phyloP scores from a whole-genome alignment of 2,888 invertebrate genomes.

The Mesorhabditis spiculigera region DNA sequence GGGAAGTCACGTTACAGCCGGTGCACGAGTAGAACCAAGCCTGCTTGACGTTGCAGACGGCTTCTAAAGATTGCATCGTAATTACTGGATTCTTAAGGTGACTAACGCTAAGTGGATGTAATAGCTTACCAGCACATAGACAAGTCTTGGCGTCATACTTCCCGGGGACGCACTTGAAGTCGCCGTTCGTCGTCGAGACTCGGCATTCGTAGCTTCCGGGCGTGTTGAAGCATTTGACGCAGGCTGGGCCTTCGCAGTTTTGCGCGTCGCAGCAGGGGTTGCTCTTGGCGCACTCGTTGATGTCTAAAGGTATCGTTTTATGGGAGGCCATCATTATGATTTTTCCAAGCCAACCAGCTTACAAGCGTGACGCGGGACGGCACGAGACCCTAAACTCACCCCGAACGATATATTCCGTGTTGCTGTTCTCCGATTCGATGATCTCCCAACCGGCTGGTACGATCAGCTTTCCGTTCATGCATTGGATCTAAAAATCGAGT shows the following conservation, averaged over 20 bases:
- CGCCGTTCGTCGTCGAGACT: not conserved
- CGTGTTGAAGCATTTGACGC: conserved; percentile 4
- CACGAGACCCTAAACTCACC: not conserved
- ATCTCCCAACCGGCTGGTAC: conserved; percentile 6
- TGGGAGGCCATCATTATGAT: not conserved
- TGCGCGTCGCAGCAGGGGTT: not conserved
- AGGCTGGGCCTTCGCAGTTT: not conserved
- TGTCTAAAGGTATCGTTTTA: conserved; percentile 1
- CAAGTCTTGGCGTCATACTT: not conserved
- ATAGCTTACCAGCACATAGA: not conserved
- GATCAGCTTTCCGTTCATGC: not conserved
- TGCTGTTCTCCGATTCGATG: not conserved
- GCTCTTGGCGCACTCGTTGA: not conserved
- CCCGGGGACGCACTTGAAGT: not conserved
- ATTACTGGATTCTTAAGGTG: not conserved
- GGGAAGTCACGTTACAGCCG: not conserved
- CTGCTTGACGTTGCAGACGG: conserved; percentile 3
- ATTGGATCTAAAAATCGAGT: not conserved
- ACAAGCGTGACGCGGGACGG: too few relatives aligned
- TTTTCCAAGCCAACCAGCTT: not conserved
- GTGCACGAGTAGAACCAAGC: not conserved
- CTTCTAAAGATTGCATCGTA: not conserved
- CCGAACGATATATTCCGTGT: not conserved
- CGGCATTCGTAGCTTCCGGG: not conserved
- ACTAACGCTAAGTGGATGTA: too few relatives aligned